Evolutionary conservation across 2,113 vertebrate species (phyloP).

Genomic region (Delphinapterus leucas): DNA sequence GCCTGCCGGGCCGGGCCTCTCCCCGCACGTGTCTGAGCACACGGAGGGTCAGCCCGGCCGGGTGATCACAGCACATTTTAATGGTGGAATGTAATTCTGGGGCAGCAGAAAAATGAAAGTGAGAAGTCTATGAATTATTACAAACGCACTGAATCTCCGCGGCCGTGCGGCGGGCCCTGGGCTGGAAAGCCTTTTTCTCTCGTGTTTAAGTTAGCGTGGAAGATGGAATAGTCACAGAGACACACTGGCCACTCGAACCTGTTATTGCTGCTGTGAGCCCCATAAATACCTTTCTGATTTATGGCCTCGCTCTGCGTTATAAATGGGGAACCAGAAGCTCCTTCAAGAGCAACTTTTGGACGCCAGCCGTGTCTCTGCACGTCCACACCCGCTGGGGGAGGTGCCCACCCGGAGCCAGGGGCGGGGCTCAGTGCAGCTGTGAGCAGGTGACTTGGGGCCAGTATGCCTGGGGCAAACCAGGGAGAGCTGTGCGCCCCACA

Average conservation of each 20-base stretch:
- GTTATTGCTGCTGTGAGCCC: slow-evolving; percentile 86
- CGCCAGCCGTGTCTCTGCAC: neutral
- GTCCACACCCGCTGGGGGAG: neutral
- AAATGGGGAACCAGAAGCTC: slow-evolving; percentile 80
- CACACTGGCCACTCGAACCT: slow-evolving; percentile 76
- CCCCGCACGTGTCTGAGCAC: neutral
- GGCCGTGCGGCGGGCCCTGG: slow-evolving; percentile 81
- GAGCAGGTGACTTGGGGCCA: neutral
- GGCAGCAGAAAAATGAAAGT: slow-evolving; percentile 87
- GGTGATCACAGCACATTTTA: slow-evolving; percentile 78
- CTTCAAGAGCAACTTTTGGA: slow-evolving; percentile 40
- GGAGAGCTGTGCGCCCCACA: accelerated
- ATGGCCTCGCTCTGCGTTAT: slow-evolving; percentile 83
- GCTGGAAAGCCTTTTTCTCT: slow-evolving; percentile 89
- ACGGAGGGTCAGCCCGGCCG: neutral
- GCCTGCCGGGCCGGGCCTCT: too few species aligned
- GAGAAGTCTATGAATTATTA: slow-evolving; percentile 93
- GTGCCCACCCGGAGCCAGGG: accelerated
- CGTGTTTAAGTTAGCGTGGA: slow-evolving; percentile 95
- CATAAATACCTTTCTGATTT: slow-evolving; percentile 88
- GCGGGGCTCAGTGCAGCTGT: accelerated
- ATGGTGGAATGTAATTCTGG: slow-evolving; percentile 86
- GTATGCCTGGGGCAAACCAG: accelerated
- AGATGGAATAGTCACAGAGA: slow-evolving; percentile 90
- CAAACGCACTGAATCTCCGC: slow-evolving; percentile 83